phyloP scores from a whole-genome alignment of 1,140 invertebrate genomes.

The Scaptomyza hsui region DNA sequence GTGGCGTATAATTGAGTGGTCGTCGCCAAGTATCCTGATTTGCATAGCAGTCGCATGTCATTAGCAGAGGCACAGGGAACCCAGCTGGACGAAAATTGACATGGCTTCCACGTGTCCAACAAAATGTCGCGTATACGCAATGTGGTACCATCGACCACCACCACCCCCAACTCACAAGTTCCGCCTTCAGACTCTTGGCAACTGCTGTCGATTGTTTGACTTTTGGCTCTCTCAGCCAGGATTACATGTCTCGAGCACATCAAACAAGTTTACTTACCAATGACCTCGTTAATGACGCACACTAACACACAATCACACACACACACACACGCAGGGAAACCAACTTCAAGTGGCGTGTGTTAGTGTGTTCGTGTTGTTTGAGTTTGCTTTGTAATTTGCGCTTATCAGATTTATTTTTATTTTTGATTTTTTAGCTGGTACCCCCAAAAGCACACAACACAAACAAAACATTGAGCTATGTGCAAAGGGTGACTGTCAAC shows the following conservation, averaged over 20 bases:
- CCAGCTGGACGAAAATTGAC: constrained; percentile 31
- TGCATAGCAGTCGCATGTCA: constrained; percentile 50
- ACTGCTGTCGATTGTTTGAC: constrained; percentile 53
- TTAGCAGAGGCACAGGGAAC: constrained; percentile 9
- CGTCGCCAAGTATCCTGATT: constrained; percentile 59
- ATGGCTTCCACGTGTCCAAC: constrained; percentile 49
- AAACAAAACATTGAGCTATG: neutral
- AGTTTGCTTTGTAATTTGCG: constrained; percentile 78
- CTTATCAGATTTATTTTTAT: constrained; percentile 81
- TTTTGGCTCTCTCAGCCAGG: constrained; percentile 42
- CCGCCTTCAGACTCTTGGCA: constrained; percentile 13
- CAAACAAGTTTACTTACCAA: constrained; percentile 81
- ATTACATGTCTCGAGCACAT: constrained; percentile 82
- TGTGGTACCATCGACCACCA: constrained; percentile 1
- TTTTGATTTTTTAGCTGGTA: constrained; percentile 72
- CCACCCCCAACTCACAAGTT: neutral
- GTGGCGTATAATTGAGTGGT: constrained; percentile 76
- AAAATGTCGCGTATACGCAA: constrained; percentile 59
- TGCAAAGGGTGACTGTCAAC: neutral
- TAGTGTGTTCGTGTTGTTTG: constrained; percentile 35
- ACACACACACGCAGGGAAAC: constrained; percentile 16
- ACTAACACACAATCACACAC: constrained; percentile 17
- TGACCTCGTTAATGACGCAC: constrained; percentile 78
- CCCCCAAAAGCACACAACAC: constrained; percentile 19
- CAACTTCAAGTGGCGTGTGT: constrained; percentile 7